Conservation (phyloP, 2,797 vertebrate species). For the Crax fasciolata region DNA sequence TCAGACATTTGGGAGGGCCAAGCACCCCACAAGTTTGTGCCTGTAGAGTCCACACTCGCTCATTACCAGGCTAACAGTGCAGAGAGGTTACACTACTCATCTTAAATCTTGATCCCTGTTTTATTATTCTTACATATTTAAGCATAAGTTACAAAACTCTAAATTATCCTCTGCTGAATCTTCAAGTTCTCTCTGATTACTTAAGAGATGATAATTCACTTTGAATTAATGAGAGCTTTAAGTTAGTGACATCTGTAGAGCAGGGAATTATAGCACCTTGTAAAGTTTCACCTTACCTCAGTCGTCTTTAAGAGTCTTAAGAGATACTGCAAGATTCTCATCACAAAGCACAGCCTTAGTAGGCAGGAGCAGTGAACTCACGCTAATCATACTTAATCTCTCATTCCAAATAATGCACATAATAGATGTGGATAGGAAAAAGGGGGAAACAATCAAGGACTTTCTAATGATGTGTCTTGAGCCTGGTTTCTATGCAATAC, state of each 20-base stretch:
- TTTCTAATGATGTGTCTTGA: constrained; percentile 44
- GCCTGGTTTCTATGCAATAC: constrained; percentile 33
- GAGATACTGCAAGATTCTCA: neutral
- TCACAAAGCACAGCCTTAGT: neutral
- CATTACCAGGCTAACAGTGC: neutral
- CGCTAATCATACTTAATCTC: constrained; percentile 43
- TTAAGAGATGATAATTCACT: neutral
- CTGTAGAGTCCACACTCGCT: neutral
- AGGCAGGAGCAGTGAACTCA: neutral
- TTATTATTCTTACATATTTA: neutral
- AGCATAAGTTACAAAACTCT: neutral
- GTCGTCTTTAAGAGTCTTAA: constrained; percentile 21
- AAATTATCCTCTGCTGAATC: neutral
- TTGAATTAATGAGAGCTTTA: neutral
- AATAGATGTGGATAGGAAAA: neutral
- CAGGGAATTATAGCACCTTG: neutral
- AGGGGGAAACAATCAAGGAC: constrained; percentile 17
- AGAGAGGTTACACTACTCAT: neutral
- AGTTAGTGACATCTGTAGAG: neutral
- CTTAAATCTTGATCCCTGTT: neutral
- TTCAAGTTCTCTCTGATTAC: neutral
- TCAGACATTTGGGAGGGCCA: neutral
- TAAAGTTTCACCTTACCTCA: constrained; percentile 29
- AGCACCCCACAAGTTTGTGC: neutral
- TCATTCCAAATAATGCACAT: constrained; percentile 39